Evolutionary conservation across 1,140 invertebrate genomes (phyloP).

Genomic region (Dendroctonus valens): DNA sequence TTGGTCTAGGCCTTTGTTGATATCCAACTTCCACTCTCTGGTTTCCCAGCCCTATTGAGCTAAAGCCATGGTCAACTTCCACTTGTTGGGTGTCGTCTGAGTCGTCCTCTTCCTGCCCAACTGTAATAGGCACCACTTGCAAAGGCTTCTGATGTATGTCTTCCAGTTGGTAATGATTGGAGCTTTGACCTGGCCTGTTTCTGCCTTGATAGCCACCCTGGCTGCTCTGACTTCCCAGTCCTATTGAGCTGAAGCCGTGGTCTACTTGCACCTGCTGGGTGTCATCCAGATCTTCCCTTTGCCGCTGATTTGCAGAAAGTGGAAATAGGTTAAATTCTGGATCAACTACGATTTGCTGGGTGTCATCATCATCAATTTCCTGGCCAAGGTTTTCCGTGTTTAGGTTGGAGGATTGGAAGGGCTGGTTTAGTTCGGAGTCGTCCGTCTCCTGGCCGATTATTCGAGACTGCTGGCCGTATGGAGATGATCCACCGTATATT

Average conservation of each 20-base stretch:
- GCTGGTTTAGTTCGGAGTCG: slow-evolving; percentile 18
- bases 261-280: slow-evolving; percentile 24
- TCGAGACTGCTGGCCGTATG: slow-evolving; percentile 6
- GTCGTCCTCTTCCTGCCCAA: slow-evolving; percentile 21
- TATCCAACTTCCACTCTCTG: too few relatives aligned
- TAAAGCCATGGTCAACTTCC: slow-evolving; percentile 14
- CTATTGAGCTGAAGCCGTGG: neutral
- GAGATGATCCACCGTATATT: slow-evolving; percentile 7
- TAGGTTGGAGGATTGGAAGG: too few relatives aligned
- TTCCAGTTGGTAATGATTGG: neutral
- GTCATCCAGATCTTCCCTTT: slow-evolving; percentile 25
- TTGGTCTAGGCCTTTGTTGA: neutral
- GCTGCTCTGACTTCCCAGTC: neutral
- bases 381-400: slow-evolving; percentile 7
- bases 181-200: neutral
- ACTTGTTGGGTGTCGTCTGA: slow-evolving; percentile 28
- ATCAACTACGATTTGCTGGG: neutral
- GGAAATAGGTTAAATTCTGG: neutral
- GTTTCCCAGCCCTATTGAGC: neutral
- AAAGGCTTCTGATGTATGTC: neutral
- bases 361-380: slow-evolving; percentile 13
- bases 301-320: neutral
- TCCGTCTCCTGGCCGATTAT: slow-evolving; percentile 15
- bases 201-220: neutral
- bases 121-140: neutral